Conservation (phyloP, 37 sponge, comb jelly and placozoan species). For the Aplysina aerophoba region DNA sequence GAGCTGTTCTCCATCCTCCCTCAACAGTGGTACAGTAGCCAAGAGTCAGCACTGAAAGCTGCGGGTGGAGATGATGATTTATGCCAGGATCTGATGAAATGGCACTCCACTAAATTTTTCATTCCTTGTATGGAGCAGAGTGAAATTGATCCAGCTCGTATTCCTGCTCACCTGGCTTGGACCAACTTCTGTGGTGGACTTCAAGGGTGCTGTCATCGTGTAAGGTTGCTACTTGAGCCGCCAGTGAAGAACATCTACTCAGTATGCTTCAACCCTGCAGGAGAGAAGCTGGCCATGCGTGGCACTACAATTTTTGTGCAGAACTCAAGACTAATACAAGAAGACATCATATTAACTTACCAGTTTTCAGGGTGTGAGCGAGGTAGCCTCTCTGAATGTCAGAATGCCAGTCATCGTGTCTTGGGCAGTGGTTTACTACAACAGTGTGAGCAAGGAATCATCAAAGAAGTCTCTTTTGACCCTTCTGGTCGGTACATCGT, state of each 20-base stretch:
- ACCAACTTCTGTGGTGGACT: too few species aligned
- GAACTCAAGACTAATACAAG: too few species aligned
- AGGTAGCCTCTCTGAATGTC: too few species aligned
- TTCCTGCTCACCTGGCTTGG: too few species aligned
- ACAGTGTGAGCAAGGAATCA: constrained; percentile 4
- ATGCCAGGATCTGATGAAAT: too few species aligned
- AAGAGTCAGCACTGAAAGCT: too few species aligned
- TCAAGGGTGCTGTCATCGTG: too few species aligned
- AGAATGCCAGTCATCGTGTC: neutral
- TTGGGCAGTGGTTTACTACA: neutral
- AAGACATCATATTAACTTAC: constrained; percentile 2
- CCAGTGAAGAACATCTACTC: neutral
- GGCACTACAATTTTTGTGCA: neutral
- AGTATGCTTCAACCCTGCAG: neutral
- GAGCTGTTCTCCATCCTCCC: constrained; percentile 5
- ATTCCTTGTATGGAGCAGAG: too few species aligned
- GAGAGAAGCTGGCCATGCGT: neutral
- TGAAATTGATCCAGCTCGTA: too few species aligned
- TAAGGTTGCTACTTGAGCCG: too few species aligned
- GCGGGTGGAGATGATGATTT: too few species aligned
- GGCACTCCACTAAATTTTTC: too few species aligned
- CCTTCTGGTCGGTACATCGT: constrained; percentile 2
- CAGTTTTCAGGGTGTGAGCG: neutral
- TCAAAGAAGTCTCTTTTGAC: constrained; percentile 20
- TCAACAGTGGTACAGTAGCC: neutral